Base-by-base conservation (phyloP, 1,140 invertebrate genomes). In the Heliconius eleuchia region DNA sequence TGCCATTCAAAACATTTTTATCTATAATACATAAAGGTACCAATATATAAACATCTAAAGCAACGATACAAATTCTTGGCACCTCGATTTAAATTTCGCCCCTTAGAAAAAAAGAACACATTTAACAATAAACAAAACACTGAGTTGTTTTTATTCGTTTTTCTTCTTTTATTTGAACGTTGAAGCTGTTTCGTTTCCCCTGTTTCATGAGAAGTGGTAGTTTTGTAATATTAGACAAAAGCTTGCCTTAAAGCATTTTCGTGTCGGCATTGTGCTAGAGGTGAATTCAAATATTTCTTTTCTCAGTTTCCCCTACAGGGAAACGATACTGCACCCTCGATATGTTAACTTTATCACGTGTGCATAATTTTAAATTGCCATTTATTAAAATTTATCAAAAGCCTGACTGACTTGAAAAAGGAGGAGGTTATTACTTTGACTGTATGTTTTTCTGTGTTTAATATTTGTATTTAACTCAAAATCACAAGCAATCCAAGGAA, bases 201-300 rank as follows among this genome's bases (percentile, higher is more conserved):
- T 27, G 27, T 55, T 73, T 79, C 70, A 27, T 71, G 46, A 72
- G 70, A 73, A 72, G 74, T 71, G 66, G 70, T 71, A 71, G 76
- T 71, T 55, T 80, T 76, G 66, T 71, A 76, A 80, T 76, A 77
- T 73, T 80, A 80, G 42, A 80, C 71, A 80, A 77, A 77, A 77
- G n/a, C 70, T 52, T 79, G 55, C 60, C 73, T 79, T 81, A 82
- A 80, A 84, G 80, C 80, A 77, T 82, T 83, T 82, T 78, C 82
- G 52, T 84, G 82, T 84, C 78, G 70, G 75, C 72, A 71, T 81
- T 72, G 60, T 76, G 57, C 75, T 77, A 71, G 46, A 81, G 77
- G 72, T 83, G 80, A 79, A 75, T 81, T 79, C 77, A 81, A 74
- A 83, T 79, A 81, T 79, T 79, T 74, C 74, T 66, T 72, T 72